Evolutionary conservation across 2,113 vertebrate genomes (phyloP), one percentile per base, ranked within the genome.

Genomic region (Trachemys scripta): DNA sequence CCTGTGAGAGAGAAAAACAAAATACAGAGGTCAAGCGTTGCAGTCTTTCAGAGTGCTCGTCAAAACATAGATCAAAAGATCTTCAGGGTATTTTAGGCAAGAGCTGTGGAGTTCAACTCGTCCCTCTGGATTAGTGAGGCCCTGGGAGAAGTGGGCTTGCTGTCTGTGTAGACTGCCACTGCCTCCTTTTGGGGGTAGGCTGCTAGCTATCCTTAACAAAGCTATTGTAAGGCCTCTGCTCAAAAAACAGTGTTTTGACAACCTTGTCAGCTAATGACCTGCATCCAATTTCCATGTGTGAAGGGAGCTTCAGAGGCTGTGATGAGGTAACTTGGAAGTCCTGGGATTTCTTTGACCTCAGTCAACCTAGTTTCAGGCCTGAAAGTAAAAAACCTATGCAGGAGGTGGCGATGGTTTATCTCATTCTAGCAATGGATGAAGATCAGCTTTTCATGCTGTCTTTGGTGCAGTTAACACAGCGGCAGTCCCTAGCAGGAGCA

Each of bases 1-100:
- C 94, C 99, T 99, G 97, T 69, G 97, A 89, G 85, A 97, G 92
- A 72, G 95, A 96, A 25, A 95, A 75, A 95, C 92, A 65, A 94
- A 10, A 93, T 38, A 56, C 38, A 51, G 29, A 47, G 80, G 76
- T 75, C 94, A 59, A 96, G 92, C 80, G 95, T 65, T 82, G 65
- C 6, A 35, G 62, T 35, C 90, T 90, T 93, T 87, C 90, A 87
- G 95, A 50, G 49, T 75, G 49, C 49, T 75, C 49, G 13, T 51
- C 62, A n/a, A 56, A 76, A 88, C 87, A 84, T 82, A 51, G 57
- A 8, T 75, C 38, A 89, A 86, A 90, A 88, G 47, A 5, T 2
- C 81, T 6, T 87, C 12, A 25, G 80, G 42, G 49, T n/a, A 49
- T 11, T 86, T 54, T 42, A 92, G 88, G 91, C 93, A 80, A 94